Evolutionary conservation across 2,113 vertebrate species (phyloP).

Genomic region (Corapipo altera): DNA sequence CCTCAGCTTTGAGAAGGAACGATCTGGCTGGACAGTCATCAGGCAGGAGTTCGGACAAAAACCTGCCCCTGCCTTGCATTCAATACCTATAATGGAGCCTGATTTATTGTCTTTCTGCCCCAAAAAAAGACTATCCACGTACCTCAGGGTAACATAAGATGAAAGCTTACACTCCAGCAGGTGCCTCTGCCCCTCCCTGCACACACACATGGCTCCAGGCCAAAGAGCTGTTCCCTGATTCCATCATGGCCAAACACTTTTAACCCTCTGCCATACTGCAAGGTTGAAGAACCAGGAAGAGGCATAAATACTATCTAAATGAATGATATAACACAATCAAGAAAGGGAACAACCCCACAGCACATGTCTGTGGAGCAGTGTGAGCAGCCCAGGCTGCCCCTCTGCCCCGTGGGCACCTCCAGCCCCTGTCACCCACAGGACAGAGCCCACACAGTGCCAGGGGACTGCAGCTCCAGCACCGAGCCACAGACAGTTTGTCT

Average conservation of each 20-base stretch:
- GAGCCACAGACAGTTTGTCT: neutral
- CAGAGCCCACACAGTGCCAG: neutral
- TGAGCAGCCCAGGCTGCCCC: neutral
- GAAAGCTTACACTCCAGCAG: neutral
- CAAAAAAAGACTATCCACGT: neutral
- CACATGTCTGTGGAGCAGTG: rapidly evolving
- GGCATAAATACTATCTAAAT: neutral
- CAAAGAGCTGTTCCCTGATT: neutral
- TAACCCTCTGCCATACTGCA: rapidly evolving
- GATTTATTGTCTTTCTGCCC: neutral
- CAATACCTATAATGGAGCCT: neutral
- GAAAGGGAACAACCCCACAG: neutral
- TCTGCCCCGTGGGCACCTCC: neutral
- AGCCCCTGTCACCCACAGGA: rapidly evolving
- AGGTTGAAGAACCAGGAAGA: neutral
- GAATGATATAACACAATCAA: neutral
- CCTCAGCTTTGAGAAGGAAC: neutral
- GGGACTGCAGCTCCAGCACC: neutral
- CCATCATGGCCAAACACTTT: neutral
- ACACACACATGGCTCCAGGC: neutral
- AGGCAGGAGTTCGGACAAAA: neutral
- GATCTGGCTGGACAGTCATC: neutral
- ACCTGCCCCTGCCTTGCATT: neutral
- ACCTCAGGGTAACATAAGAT: neutral
- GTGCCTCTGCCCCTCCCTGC: neutral